Evolutionary conservation across 1,140 invertebrate species (phyloP), one percentile per base, ranked within the genome.

Genomic region (Tribolium castaneum): DNA sequence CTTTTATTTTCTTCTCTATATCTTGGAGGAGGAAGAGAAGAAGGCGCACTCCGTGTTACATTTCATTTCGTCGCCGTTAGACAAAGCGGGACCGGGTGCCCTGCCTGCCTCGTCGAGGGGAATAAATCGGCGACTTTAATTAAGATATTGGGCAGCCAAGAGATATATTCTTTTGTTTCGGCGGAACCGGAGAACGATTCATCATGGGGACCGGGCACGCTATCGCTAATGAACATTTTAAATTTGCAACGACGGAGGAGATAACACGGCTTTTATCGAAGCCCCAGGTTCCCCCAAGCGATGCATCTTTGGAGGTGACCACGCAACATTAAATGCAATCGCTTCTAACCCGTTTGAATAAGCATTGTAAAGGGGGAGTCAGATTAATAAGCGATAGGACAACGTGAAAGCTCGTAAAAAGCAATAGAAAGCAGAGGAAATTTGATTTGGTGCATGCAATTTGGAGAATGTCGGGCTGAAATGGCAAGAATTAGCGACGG

Each of bases 41-140:
- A 45, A 50, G 39, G 71, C 22, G 45, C 4, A 59, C 72, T 59
- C 54, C 10, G 70, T 77, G 80, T 79, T 81, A 83, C 82, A 83
- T 83, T 83, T 83, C 82, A 83, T 83, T 82, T 82, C 80, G 82
- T 81, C 82, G 80, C 80, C 78, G 81, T 83, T 83, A 83, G 81
- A 83, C 80, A 83, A 82, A 83, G 81, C 78, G 54, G 66, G 52
- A 45, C 25, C 35, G 52, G 22, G 75, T 62, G 22, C 45, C 66
- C 22, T 34, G 25, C 25, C 14, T 19, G 30, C 25, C 10, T 35
- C 66, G 25, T 59, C 66, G 76, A 70, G 79, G 83, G 82, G 82
- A 85, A 86, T 86, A 85, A 86, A 86, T 86, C 83, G 84, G 83
- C 83, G 82, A 86, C 76, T 86, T 86, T 86, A 86, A 86, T 86